Percentiles rank a stretch among this genome's conserved stretches.
These are phyloP conservation scores for Microplitis demolitor DNA, from an alignment of 1,140 invertebrate species.

Conservation along the genomic window DNA sequence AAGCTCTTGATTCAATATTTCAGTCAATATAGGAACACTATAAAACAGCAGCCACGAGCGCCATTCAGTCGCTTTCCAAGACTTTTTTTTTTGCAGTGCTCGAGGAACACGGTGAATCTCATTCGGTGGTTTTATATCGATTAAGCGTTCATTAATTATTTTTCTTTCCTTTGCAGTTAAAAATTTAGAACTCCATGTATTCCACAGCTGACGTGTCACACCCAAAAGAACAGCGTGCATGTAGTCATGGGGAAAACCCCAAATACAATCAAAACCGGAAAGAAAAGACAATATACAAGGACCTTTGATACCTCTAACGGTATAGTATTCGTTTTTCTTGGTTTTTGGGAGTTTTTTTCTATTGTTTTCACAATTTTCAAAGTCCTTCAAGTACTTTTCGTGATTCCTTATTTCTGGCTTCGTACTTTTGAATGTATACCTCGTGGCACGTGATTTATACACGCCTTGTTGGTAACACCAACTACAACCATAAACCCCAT, in stretches of 20 bases:
- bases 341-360: background rate
- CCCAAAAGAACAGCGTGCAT: slow-evolving; percentile 22
- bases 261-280: slow-evolving; percentile 16
- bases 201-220: slow-evolving; percentile 19
- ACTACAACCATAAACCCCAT: slow-evolving; percentile 18
- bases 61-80: slow-evolving; percentile 34
- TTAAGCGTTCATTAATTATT: slow-evolving; percentile 25
- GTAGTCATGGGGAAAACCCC: slow-evolving; percentile 24
- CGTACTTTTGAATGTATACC: background rate
- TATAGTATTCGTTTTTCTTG: background rate
- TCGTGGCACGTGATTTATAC: background rate
- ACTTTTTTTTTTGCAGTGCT: slow-evolving; percentile 19
- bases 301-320: slow-evolving; percentile 3
- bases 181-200: background rate
- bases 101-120: slow-evolving; percentile 21
- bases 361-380: background rate
- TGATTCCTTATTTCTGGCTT: background rate
- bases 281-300: slow-evolving; percentile 10
- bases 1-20: slow-evolving; percentile 10
- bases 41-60: slow-evolving; percentile 27
- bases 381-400: slow-evolving; percentile 14
- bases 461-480: slow-evolving; percentile 13
- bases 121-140: slow-evolving; percentile 20
- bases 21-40: slow-evolving; percentile 30
- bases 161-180: slow-evolving; percentile 20